These are phyloP conservation scores for Ctenopoma multispine DNA, from an alignment of 2,797 vertebrate species.

Conservation along the genomic window DNA sequence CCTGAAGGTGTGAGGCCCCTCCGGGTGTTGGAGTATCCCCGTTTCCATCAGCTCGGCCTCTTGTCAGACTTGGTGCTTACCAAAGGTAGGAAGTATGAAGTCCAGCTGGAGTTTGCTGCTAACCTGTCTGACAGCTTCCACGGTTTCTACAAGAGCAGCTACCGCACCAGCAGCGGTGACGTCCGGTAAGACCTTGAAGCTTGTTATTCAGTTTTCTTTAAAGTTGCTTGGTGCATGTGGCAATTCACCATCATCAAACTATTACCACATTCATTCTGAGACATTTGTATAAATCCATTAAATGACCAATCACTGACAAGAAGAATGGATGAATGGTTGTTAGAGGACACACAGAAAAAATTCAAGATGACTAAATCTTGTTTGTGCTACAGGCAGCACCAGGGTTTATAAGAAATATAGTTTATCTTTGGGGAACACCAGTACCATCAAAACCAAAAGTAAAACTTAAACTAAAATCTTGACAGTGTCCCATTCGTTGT, in stretches of 20 bases:
- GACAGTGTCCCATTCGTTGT: too few species aligned
- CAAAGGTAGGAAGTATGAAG: slow-evolving; percentile 79
- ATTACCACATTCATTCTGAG: background rate
- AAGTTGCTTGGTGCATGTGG: background rate
- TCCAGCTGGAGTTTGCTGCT: slow-evolving; percentile 85
- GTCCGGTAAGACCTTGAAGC: slow-evolving; percentile 78
- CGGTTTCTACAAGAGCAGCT: slow-evolving; percentile 94
- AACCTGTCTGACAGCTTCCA: slow-evolving; percentile 89
- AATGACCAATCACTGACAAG: background rate
- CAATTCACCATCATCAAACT: background rate
- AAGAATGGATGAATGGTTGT: too few species aligned
- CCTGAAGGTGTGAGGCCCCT: slow-evolving; percentile 61
- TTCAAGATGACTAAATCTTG: background rate
- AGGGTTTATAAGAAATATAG: too few species aligned
- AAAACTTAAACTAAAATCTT: background rate
- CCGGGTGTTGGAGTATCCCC: slow-evolving; percentile 82
- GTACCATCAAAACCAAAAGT: background rate
- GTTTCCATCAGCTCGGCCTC: slow-evolving; percentile 88
- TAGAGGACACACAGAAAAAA: too few species aligned
- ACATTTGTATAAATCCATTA: background rate
- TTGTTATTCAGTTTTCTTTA: too few species aligned
- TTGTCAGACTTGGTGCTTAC: slow-evolving; percentile 76
- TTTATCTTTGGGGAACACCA: slow-evolving; percentile 2
- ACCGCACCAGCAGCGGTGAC: slow-evolving; percentile 87
- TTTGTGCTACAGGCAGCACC: background rate